Percentiles rank a stretch among this genome's conserved stretches.
Conservation (phyloP, 2,113 vertebrate species). For the Colossoma macropomum region DNA sequence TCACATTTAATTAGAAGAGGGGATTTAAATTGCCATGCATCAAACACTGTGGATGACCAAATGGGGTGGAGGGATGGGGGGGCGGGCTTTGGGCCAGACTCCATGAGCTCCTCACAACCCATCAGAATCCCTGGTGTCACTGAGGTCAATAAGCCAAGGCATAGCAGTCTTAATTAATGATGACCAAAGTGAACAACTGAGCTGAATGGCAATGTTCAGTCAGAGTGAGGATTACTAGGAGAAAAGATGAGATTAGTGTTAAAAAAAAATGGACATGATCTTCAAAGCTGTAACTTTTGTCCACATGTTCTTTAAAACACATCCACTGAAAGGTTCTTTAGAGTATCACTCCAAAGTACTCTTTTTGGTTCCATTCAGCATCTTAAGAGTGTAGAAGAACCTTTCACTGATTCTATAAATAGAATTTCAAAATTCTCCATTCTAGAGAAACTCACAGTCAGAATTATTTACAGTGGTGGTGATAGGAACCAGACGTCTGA, state of each 20-base stretch:
- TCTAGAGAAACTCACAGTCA: no score
- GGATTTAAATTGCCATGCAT: conserved; percentile 84
- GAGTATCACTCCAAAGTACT: no score
- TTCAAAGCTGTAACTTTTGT: not conserved
- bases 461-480: no score
- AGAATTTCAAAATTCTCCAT: no score
- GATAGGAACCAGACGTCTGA: no score
- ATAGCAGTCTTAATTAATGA: conserved; percentile 81
- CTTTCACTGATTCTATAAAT: no score
- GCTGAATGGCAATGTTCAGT: conserved; percentile 69
- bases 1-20: conserved; percentile 85
- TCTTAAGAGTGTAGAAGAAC: no score
- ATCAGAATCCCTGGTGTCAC: conserved; percentile 79
- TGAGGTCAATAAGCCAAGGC: conserved; percentile 80
- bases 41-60: conserved; percentile 77
- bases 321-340: no score
- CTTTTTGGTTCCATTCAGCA: no score
- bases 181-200: conserved; percentile 72
- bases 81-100: conserved; percentile 77
- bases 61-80: conserved; percentile 65
- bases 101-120: conserved; percentile 79
- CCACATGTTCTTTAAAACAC: not conserved
- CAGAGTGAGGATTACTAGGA: not conserved
- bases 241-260: not conserved
- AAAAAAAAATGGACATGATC: not conserved